A percentile compares a stretch with the other conserved stretches of the same genome.
These are phyloP conservation scores for Paedocypris micromegethes DNA, from an alignment of 2,797 vertebrate genomes.

Conservation along the genomic window DNA sequence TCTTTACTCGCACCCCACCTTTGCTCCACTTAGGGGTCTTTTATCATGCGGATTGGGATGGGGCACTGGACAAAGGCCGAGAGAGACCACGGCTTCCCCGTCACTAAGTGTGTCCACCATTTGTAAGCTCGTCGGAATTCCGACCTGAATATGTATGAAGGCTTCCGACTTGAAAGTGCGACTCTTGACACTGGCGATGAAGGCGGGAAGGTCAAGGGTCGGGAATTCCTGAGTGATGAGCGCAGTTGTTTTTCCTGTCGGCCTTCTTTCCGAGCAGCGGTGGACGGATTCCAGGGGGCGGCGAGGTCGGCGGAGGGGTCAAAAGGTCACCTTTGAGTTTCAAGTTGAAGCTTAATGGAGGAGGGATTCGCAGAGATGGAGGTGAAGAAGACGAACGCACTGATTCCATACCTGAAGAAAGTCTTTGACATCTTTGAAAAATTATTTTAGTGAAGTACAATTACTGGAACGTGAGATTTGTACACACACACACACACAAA, in stretches of 20 bases:
- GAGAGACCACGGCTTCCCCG: neutral
- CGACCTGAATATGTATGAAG: neutral
- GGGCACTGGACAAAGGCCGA: neutral
- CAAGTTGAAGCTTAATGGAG: conserved; percentile 36
- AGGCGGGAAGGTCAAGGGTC: conserved; percentile 52
- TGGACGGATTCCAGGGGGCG: conserved; percentile 38
- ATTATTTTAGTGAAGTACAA: neutral
- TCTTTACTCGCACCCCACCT: conserved; percentile 14
- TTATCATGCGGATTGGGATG: conserved; percentile 28
- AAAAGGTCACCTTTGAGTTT: conserved; percentile 54
- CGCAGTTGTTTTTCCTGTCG: conserved; percentile 52
- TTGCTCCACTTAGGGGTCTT: conserved; percentile 29
- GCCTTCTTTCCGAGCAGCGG: conserved; percentile 42
- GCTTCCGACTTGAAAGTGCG: conserved; percentile 32
- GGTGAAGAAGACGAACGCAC: conserved; percentile 11
- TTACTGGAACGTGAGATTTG: too few relatives aligned
- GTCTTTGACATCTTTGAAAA: neutral
- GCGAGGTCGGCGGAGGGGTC: conserved; percentile 47
- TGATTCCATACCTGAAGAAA: conserved; percentile 3
- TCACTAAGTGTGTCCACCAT: neutral
- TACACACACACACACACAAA: too few relatives aligned
- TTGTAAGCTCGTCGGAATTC: neutral
- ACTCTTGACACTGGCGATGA: conserved; percentile 39
- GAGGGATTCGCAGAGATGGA: conserved; percentile 30
- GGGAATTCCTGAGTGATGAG: conserved; percentile 48